Evolutionary conservation across 2,113 vertebrate genomes (phyloP).

Genomic region (Centropus bengalensis): DNA sequence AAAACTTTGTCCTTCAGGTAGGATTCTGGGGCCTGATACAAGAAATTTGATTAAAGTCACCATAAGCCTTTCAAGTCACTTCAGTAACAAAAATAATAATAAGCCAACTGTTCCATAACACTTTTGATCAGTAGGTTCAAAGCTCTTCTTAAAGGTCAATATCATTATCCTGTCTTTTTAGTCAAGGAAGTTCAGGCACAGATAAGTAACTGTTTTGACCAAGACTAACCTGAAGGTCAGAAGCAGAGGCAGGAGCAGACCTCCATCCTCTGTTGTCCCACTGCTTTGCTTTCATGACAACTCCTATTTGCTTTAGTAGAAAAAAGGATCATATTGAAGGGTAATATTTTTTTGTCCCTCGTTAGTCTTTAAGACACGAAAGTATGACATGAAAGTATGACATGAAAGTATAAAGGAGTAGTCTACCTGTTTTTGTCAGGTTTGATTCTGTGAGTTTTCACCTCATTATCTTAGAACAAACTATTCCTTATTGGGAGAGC

Average conservation of each 20-base stretch:
- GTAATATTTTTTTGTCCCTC: background rate
- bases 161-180: slow-evolving; percentile 9
- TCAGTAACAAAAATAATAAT: slow-evolving; percentile 43
- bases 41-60: background rate
- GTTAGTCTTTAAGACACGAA: background rate
- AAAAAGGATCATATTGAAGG: background rate
- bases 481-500: background rate
- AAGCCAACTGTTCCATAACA: background rate
- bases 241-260: background rate
- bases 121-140: slow-evolving; percentile 12
- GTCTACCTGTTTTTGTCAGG: background rate
- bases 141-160: slow-evolving; percentile 33
- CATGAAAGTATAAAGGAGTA: background rate
- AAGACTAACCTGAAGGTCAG: background rate
- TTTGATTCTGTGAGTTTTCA: background rate
- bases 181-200: background rate
- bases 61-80: background rate
- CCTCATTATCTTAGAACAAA: background rate
- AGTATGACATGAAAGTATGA: background rate
- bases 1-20: background rate
- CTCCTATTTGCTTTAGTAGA: background rate
- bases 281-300: background rate
- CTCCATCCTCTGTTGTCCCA: background rate
- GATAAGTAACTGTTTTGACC: background rate
- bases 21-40: background rate